Conservation (phyloP, 2,113 vertebrate genomes). For the Blennius ocellaris region DNA sequence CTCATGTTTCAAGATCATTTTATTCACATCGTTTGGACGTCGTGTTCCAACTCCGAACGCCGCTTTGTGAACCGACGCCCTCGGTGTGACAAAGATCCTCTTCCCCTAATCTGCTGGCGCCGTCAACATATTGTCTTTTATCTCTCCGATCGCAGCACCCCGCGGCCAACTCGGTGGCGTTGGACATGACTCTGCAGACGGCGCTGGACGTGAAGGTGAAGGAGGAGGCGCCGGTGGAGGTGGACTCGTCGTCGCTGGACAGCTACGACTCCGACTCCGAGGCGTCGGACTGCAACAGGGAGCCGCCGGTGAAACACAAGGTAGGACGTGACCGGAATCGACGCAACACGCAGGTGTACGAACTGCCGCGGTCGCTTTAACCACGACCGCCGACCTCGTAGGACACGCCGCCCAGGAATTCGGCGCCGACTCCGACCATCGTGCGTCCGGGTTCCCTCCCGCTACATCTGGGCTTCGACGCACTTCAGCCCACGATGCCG, state of each 20-base stretch:
- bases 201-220: slow-evolving; percentile 92
- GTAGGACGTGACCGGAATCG: slow-evolving; percentile 38
- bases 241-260: slow-evolving; percentile 90
- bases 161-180: slow-evolving; percentile 81
- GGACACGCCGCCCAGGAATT: slow-evolving; percentile 87
- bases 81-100: slow-evolving; percentile 22
- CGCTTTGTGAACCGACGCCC: slow-evolving; percentile 3
- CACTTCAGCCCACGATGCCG: slow-evolving; percentile 93
- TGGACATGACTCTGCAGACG: slow-evolving; percentile 94
- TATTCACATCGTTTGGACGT: background rate
- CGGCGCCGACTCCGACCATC: slow-evolving; percentile 93
- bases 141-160: slow-evolving; percentile 60
- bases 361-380: background rate
- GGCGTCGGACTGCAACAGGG: slow-evolving; percentile 73
- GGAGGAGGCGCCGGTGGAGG: slow-evolving; percentile 91
- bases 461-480: slow-evolving; percentile 92
- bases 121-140: background rate
- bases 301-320: slow-evolving; percentile 69
- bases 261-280: slow-evolving; percentile 87
- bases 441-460: slow-evolving; percentile 95
- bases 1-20: background rate
- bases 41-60: slow-evolving; percentile 3
- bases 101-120: background rate
- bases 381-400: slow-evolving; percentile 33
- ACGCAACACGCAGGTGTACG: background rate